Percentiles rank a stretch among this genome's conserved stretches.
Evolutionary conservation across 2,888 invertebrate species (phyloP).

Genomic region (Drosophila algonquin): DNA sequence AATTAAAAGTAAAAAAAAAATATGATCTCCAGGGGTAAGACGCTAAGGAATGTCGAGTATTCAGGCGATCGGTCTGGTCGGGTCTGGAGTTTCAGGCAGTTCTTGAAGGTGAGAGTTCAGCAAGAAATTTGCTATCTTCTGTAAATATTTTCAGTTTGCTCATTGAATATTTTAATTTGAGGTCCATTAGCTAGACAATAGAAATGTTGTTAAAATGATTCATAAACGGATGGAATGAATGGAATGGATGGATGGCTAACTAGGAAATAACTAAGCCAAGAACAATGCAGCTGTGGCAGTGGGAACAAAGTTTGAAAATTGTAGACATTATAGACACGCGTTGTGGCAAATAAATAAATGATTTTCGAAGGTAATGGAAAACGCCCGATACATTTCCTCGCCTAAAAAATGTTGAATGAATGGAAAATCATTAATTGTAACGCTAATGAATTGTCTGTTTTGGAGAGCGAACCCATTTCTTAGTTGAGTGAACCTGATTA

Average conservation of each 20-base stretch:
- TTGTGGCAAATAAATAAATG: conserved; percentile 8
- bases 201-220: conserved; percentile 4
- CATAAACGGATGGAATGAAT: conserved; percentile 7
- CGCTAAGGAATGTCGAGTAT: conserved; percentile 3
- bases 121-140: conserved; percentile 19
- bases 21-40: conserved; percentile 13
- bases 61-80: too few relatives aligned
- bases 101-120: conserved; percentile 15
- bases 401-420: too few relatives aligned
- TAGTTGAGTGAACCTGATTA: conserved; percentile 35
- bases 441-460: conserved; percentile 12
- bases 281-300: conserved; percentile 24
- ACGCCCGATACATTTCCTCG: not conserved
- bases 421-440: conserved; percentile 11
- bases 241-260: not conserved
- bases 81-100: not conserved
- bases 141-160: conserved; percentile 19
- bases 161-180: not conserved
- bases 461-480: conserved; percentile 2
- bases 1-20: conserved; percentile 21
- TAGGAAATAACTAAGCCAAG: not conserved
- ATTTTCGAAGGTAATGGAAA: not conserved
- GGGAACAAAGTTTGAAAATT: conserved; percentile 7
- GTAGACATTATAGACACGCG: conserved; percentile 8
- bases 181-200: conserved; percentile 29